A percentile compares a stretch with the other conserved stretches of the same genome.
These are phyloP conservation scores for Erynnis tages DNA, from an alignment of 2,888 invertebrate species.

Conservation along the genomic window DNA sequence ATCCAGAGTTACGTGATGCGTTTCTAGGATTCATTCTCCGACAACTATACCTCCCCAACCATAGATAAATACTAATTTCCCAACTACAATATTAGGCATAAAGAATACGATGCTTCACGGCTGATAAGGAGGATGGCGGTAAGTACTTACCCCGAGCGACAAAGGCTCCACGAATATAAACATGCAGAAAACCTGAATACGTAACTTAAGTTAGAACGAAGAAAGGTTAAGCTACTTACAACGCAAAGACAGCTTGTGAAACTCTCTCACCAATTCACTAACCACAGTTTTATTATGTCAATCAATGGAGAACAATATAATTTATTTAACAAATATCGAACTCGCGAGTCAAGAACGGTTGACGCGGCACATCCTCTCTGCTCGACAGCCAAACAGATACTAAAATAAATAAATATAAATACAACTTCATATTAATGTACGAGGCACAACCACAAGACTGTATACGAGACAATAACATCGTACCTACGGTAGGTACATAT, in stretches of 20 bases:
- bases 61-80: too few species aligned
- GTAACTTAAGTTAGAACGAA: neutral
- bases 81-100: too few species aligned
- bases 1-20: too few species aligned
- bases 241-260: neutral
- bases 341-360: neutral
- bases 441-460: neutral
- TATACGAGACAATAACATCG: too few species aligned
- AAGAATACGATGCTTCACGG: too few species aligned
- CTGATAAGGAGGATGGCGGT: too few species aligned
- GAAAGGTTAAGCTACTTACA: conserved; percentile 1
- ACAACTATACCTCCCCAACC: too few species aligned
- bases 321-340: conserved; percentile 1
- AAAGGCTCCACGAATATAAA: neutral
- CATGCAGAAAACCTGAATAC: too few species aligned
- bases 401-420: conserved; percentile 7
- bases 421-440: neutral
- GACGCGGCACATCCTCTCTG: conserved; percentile 3
- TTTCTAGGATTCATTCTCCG: too few species aligned
- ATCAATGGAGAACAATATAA: neutral
- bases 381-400: conserved; percentile 20
- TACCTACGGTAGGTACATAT: too few species aligned
- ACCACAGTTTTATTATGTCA: neutral
- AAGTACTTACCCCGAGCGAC: too few species aligned
- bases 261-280: conserved; percentile 7